Conservation (phyloP, 2,888 invertebrate genomes). For the Hydrotaea cyrtoneurina region DNA sequence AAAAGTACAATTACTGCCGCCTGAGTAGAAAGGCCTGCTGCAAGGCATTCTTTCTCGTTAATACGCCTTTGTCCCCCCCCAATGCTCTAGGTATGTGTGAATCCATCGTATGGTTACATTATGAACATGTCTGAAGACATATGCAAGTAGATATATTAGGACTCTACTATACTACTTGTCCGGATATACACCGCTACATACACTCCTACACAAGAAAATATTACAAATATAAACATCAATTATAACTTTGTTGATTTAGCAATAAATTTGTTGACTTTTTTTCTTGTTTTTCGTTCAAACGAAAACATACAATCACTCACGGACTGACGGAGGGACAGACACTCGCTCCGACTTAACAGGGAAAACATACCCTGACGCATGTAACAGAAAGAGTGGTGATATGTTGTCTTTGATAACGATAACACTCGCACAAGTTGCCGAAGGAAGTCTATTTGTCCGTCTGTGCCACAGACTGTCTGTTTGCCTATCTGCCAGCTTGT, state of each 20-base stretch:
- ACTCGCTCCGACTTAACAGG: background rate
- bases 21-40: no score
- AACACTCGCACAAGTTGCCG: conserved; percentile 6
- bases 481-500: conserved; percentile 11
- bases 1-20: no score
- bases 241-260: conserved; percentile 62
- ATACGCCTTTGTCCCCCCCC: no score
- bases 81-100: background rate
- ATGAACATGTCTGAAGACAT: background rate
- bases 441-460: conserved; percentile 12
- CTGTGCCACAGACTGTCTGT: background rate
- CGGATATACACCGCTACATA: background rate
- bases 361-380: background rate
- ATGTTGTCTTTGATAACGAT: conserved; percentile 38
- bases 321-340: background rate
- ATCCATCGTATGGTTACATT: conserved; percentile 3
- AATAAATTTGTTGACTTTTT: conserved; percentile 59
- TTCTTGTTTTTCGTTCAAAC: background rate
- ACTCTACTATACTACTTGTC: conserved; percentile 2
- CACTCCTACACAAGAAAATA: conserved; percentile 15
- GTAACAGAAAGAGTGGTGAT: conserved; percentile 1
- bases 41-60: no score
- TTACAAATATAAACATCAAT: conserved; percentile 60
- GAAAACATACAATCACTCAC: conserved; percentile 1
- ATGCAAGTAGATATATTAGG: conserved; percentile 18